A percentile compares a stretch with the other conserved stretches of the same genome.
Conservation (phyloP, 2,113 vertebrate genomes). For the Neomonachus schauinslandi region DNA sequence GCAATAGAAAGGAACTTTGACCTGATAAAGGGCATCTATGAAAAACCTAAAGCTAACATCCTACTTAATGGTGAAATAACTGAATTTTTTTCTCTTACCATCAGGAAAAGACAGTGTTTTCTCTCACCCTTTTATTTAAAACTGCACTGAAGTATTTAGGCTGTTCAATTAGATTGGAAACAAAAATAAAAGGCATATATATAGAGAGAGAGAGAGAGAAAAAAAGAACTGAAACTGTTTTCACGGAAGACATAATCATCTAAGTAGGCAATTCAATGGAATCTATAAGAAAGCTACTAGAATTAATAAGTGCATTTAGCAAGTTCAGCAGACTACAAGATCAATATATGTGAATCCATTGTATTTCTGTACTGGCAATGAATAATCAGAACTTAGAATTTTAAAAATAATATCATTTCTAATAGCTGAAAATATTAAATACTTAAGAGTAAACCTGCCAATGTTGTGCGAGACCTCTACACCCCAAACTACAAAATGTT, state of each 20-base stretch:
- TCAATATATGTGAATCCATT: background rate
- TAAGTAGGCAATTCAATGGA: background rate
- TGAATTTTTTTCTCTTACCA: background rate
- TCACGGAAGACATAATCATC: background rate
- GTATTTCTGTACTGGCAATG: background rate
- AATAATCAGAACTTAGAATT: background rate
- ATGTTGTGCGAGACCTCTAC: background rate
- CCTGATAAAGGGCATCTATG: background rate
- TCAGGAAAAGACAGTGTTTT: background rate
- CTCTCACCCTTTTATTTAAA: background rate
- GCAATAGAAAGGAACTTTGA: background rate
- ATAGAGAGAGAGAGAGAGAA: background rate
- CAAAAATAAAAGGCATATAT: background rate
- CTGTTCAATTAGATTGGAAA: background rate
- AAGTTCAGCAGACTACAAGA: background rate
- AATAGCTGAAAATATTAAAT: background rate
- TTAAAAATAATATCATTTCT: background rate
- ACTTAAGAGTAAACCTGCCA: background rate
- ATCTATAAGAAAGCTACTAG: background rate
- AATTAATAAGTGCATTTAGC: background rate
- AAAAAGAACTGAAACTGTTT: background rate
- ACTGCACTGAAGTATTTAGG: background rate
- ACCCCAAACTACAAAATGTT: background rate
- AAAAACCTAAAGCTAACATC: background rate
- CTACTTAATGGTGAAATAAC: background rate